These are phyloP conservation scores for Kuschelorhynchus macadamiae DNA, from an alignment of 2,888 invertebrate species.

Conservation along the genomic window DNA sequence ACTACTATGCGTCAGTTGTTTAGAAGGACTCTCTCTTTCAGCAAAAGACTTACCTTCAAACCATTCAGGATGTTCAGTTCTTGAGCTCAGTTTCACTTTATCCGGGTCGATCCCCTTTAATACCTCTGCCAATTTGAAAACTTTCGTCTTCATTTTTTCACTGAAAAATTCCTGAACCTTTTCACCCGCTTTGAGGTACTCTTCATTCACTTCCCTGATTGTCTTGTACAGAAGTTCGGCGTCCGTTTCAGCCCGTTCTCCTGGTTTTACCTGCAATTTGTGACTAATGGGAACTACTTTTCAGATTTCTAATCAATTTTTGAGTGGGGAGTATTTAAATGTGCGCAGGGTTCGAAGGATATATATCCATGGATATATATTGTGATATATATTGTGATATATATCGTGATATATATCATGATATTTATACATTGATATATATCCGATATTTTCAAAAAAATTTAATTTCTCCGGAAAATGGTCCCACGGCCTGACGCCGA, in stretches of 20 bases:
- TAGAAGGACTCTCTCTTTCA: too few species aligned
- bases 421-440: too few species aligned
- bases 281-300: not conserved
- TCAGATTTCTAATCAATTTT: too few species aligned
- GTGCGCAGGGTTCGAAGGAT: too few species aligned
- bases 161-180: slow-evolving; percentile 82
- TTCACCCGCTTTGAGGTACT: slow-evolving; percentile 79
- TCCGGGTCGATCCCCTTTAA: slow-evolving; percentile 70
- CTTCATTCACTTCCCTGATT: slow-evolving; percentile 77
- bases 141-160: slow-evolving; percentile 75
- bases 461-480: too few species aligned
- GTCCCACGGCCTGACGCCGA: too few species aligned
- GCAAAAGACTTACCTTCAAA: slow-evolving; percentile 75
- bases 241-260: slow-evolving; percentile 70
- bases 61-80: slow-evolving; percentile 82
- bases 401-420: too few species aligned
- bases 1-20: too few species aligned
- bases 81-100: slow-evolving; percentile 73
- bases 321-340: too few species aligned
- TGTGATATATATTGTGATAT: too few species aligned
- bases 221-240: slow-evolving; percentile 81
- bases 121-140: slow-evolving; percentile 68
- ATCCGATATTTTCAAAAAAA: too few species aligned
- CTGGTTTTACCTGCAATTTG: slow-evolving; percentile 69
- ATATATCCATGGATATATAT: too few species aligned